Base-by-base conservation (phyloP, 2,113 vertebrate genomes). In the Chionodraco myersi region DNA sequence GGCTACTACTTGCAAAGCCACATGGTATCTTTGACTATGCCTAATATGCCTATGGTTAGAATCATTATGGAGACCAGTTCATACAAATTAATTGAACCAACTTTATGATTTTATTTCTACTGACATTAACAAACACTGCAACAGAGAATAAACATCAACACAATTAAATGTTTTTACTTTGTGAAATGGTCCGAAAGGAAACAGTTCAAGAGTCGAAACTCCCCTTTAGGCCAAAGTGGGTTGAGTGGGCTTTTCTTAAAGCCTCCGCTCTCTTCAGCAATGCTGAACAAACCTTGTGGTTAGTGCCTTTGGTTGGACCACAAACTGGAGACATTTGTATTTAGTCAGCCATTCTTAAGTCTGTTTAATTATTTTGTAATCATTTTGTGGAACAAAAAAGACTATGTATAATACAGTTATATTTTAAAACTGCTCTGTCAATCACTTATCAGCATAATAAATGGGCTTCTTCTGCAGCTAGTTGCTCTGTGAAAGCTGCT, bases 401-500 rank as follows among this genome's bases (percentile, higher is more conserved):
- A 9, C 16, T 47, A 26, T 75, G 26, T 65, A 14, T 78, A 63
- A 81, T 81, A 36, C 18, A 72, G 61, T 76, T 54, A 73, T 34
- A 62, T 56, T 56, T 23, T 77, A 51, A 60, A 83, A 78, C 21
- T 62, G 72, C 76, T 70, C 60, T 0, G 71, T 85, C 61, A 45
- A 66, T 91, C 71, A 70, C 68, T 66, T 47, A 34, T 82, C 85
- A 75, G 89, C 85, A 63, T 72, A 74, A 79, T 79, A 60, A 59
- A 52, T 10, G 66, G n/a, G 59, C 58, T 81, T 5, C 51, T 74
- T 71, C 75, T 76, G 89, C 91, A 56, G 84, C 76, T n/a, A 8
- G 62, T 66, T 67, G 79, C 75, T 84, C 63, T 67, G 54, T 76
- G 66, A 85, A 91, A 83, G 79, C 75, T 88, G 86, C 86, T 91